Conservation (phyloP, 2,888 invertebrate species). For the Lysandra coridon region DNA sequence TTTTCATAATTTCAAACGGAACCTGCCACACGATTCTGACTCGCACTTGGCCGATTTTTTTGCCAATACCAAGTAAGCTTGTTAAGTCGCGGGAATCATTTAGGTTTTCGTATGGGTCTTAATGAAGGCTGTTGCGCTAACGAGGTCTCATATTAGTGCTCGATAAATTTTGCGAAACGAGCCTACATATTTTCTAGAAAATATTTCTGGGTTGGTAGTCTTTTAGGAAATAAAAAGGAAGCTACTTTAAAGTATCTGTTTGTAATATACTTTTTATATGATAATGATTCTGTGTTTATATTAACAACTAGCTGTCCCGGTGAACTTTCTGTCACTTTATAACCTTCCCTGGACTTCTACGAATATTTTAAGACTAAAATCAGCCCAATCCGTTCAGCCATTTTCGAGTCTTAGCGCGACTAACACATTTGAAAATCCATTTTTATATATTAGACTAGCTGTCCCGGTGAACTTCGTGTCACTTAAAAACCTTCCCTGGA, state of each 20-base stretch:
- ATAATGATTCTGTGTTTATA: too few species aligned
- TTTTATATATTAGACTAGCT: too few species aligned
- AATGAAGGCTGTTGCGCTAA: slow-evolving; percentile 51
- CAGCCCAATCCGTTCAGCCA: too few species aligned
- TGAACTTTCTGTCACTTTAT: too few species aligned
- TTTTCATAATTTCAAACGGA: background rate
- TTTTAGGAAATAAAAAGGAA: background rate
- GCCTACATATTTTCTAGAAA: slow-evolving; percentile 19
- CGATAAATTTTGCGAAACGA: slow-evolving; percentile 42
- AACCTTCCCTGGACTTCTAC: too few species aligned
- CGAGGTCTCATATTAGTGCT: slow-evolving; percentile 47
- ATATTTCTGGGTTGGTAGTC: background rate
- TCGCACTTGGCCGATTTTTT: background rate
- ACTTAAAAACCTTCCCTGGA: too few species aligned
- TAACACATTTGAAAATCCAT: too few species aligned
- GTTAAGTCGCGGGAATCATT: slow-evolving; percentile 26
- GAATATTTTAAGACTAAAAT: too few species aligned
- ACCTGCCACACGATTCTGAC: background rate
- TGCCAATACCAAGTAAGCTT: slow-evolving; percentile 24
- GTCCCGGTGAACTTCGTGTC: too few species aligned
- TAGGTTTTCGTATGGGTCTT: slow-evolving; percentile 41
- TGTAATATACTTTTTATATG: too few species aligned
- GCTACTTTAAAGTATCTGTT: background rate
- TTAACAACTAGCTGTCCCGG: too few species aligned
- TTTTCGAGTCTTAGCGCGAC: too few species aligned